These are phyloP conservation scores for Lophotriccus pileatus DNA, from an alignment of 2,797 vertebrate species.

Conservation along the genomic window DNA sequence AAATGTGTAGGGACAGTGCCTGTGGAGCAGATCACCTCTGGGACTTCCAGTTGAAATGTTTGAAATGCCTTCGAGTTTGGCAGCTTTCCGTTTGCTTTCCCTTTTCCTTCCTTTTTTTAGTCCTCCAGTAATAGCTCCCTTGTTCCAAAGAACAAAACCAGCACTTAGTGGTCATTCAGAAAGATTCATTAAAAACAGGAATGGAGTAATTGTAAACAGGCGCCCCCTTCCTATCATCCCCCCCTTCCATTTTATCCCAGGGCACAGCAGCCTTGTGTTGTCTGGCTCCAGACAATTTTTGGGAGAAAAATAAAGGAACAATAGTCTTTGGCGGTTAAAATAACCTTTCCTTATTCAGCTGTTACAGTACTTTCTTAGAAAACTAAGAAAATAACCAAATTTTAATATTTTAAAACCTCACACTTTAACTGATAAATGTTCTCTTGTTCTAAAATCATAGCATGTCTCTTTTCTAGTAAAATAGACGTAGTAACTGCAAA, in stretches of 20 bases:
- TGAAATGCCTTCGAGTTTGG: constrained; percentile 72
- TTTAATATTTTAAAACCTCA: background rate
- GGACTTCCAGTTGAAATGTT: constrained; percentile 72
- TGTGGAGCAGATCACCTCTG: constrained; percentile 69
- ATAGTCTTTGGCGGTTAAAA: constrained; percentile 40
- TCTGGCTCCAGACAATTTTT: constrained; percentile 46
- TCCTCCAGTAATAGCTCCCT: constrained; percentile 85
- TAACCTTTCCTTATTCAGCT: constrained; percentile 27
- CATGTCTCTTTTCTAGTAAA: background rate
- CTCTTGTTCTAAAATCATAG: background rate
- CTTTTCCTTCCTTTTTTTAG: constrained; percentile 86
- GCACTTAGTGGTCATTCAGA: constrained; percentile 83
- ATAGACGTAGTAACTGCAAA: background rate
- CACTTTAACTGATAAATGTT: background rate
- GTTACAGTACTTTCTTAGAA: constrained; percentile 38
- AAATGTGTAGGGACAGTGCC: constrained; percentile 30
- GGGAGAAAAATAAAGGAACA: constrained; percentile 1
- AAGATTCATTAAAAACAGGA: constrained; percentile 84
- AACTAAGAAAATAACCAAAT: background rate
- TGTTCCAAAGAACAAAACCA: constrained; percentile 84
- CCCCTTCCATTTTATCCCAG: constrained; percentile 39
- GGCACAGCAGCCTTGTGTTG: constrained; percentile 53
- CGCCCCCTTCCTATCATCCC: constrained; percentile 13
- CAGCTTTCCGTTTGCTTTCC: constrained; percentile 83
- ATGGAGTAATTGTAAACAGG: constrained; percentile 85